Evolutionary conservation across 2,888 invertebrate genomes (phyloP).

Genomic region (Chorisops tibialis): DNA sequence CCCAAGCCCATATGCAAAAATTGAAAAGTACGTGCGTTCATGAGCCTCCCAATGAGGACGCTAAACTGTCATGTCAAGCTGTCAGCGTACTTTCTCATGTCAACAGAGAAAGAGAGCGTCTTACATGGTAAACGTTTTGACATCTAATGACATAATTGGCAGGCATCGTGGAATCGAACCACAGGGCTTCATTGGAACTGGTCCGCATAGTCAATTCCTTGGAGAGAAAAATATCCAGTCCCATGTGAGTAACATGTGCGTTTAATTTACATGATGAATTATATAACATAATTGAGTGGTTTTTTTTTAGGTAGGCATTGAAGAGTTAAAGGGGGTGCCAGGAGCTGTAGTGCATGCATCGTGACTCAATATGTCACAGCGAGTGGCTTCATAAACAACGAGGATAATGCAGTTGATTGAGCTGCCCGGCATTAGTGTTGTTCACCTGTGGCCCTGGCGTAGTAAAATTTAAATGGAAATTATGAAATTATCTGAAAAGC

Average conservation of each 20-base stretch:
- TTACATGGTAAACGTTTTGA: conserved; percentile 17
- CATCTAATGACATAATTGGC: conserved; percentile 23
- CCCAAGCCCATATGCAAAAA: not conserved
- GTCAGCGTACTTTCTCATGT: conserved; percentile 16
- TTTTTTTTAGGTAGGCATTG: not conserved
- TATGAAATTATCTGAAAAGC: too few species aligned
- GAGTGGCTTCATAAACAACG: not conserved
- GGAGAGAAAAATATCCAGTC: too few species aligned
- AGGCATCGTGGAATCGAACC: conserved; percentile 4
- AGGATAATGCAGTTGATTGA: not conserved
- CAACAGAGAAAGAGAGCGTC: conserved; percentile 2
- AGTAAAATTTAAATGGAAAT: conserved; percentile 15
- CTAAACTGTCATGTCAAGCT: conserved; percentile 18
- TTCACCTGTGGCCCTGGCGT: too few species aligned
- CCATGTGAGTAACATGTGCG: conserved; percentile 20
- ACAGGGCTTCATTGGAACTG: conserved; percentile 2
- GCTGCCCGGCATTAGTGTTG: not conserved
- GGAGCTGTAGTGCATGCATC: not conserved
- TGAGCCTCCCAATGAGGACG: not conserved
- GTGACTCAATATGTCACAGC: conserved; percentile 15
- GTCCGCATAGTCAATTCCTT: not conserved
- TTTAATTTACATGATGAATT: conserved; percentile 23
- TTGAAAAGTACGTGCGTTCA: not conserved
- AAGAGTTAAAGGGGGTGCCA: not conserved
- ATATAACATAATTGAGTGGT: not conserved